phyloP scores from a whole-genome alignment of 2,888 invertebrate species.

The Nomada fucata region DNA sequence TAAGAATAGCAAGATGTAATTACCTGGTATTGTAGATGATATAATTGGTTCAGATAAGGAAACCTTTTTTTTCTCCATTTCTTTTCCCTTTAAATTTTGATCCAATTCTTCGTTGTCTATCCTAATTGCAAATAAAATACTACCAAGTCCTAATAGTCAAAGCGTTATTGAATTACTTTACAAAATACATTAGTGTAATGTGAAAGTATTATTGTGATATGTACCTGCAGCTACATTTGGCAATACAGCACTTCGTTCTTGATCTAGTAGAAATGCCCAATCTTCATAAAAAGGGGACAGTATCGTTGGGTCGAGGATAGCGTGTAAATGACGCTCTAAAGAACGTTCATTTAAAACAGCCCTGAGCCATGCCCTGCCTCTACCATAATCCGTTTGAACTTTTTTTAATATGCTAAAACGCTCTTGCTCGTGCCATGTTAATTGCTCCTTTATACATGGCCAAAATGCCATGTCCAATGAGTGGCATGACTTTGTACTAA shows the following conservation, averaged over 20 bases:
- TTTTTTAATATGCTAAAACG: conserved; percentile 90
- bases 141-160: conserved; percentile 88
- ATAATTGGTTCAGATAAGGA: conserved; percentile 89
- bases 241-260: conserved; percentile 91
- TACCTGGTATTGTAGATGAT: conserved; percentile 88
- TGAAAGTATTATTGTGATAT: conserved; percentile 46
- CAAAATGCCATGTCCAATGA: conserved; percentile 87
- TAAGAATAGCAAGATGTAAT: conserved; percentile 4
- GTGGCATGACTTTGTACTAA: conserved; percentile 82
- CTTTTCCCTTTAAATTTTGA: conserved; percentile 85
- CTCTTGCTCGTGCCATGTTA: conserved; percentile 95
- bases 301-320: conserved; percentile 73
- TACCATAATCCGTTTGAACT: conserved; percentile 91
- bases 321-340: conserved; percentile 88
- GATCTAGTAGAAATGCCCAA: conserved; percentile 93
- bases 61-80: conserved; percentile 83
- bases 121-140: conserved; percentile 96
- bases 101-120: conserved; percentile 94
- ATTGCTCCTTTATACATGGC: conserved; percentile 91
- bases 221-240: conserved; percentile 94
- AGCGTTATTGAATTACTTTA: conserved; percentile 18
- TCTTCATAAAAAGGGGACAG: conserved; percentile 89
- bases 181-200: neutral
- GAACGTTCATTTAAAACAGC: conserved; percentile 96
- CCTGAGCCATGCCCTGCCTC: conserved; percentile 95